These are phyloP conservation scores for Lerista edwardsae DNA, from an alignment of 2,797 vertebrate species.

Conservation along the genomic window DNA sequence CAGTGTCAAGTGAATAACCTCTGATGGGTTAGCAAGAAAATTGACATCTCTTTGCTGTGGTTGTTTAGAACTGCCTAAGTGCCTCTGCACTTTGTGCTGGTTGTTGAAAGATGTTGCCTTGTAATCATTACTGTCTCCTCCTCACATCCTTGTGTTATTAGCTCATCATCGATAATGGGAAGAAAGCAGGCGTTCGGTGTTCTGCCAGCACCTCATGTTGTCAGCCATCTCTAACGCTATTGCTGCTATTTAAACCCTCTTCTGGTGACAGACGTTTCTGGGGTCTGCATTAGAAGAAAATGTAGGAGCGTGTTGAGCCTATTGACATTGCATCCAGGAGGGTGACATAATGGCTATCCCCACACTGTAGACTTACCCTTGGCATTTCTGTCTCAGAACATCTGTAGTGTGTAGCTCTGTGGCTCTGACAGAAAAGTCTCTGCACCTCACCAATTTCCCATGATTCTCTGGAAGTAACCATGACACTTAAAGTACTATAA, in stretches of 20 bases:
- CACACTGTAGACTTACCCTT: accelerated
- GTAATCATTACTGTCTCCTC: background rate
- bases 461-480: background rate
- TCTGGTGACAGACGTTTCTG: background rate
- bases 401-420: background rate
- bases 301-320: accelerated
- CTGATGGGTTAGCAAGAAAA: background rate
- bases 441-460: background rate
- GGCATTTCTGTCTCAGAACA: background rate
- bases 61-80: background rate
- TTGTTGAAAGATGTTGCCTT: constrained; percentile 36
- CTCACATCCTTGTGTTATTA: background rate
- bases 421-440: background rate
- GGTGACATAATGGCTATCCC: background rate
- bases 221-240: constrained; percentile 24
- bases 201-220: background rate
- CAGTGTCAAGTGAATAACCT: background rate
- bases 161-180: background rate
- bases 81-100: background rate
- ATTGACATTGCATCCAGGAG: constrained; percentile 12
- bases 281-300: background rate
- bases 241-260: constrained; percentile 3
- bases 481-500: background rate
- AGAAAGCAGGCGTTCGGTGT: background rate
- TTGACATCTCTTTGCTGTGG: constrained; percentile 2